phyloP scores from a whole-genome alignment of 2,113 vertebrate genomes.

The Albula goreensis region DNA sequence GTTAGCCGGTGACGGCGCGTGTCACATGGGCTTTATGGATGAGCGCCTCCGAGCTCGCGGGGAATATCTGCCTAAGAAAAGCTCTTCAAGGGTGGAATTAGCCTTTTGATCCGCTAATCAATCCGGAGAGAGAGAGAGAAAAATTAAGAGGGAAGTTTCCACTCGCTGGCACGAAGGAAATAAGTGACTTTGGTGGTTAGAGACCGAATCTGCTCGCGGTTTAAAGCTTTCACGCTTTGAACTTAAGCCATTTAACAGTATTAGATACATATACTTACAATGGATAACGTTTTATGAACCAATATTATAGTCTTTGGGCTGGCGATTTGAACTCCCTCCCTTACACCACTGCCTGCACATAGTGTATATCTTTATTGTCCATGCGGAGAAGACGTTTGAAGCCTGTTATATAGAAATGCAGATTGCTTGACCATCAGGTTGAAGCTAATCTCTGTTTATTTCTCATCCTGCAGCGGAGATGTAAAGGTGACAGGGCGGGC shows the following conservation, averaged over 20 bases:
- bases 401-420: background rate
- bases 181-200: constrained; percentile 20
- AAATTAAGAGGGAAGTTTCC: constrained; percentile 15
- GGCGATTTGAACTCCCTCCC: background rate
- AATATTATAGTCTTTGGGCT: background rate
- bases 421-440: background rate
- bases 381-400: background rate
- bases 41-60: constrained; percentile 49
- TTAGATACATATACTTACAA: background rate
- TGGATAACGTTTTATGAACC: background rate
- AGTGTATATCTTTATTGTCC: too few species aligned
- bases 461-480: background rate
- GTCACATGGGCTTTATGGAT: constrained; percentile 49
- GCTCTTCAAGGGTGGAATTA: constrained; percentile 64
- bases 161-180: constrained; percentile 22
- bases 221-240: background rate
- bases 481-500: background rate
- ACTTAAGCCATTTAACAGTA: background rate
- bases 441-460: background rate
- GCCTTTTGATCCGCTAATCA: constrained; percentile 69
- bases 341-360: background rate
- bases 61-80: constrained; percentile 55
- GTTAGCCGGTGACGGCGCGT: constrained; percentile 43
- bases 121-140: constrained; percentile 47
- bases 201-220: background rate